A percentile compares a stretch with the other conserved stretches of the same genome.
Conservation (phyloP, 1,140 invertebrate species). For the Drosophila dunni region DNA sequence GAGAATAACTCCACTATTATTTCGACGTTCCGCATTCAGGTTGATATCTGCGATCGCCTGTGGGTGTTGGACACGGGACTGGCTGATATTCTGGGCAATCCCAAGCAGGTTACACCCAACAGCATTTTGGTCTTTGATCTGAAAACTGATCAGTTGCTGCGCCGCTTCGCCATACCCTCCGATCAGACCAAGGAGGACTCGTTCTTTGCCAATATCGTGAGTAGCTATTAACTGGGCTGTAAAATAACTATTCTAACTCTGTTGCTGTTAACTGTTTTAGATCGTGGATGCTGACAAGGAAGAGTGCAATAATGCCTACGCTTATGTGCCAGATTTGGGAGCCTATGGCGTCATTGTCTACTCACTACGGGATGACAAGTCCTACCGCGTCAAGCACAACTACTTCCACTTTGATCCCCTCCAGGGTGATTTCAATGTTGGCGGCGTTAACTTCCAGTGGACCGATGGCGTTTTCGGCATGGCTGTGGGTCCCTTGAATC, state of each 20-base stretch:
- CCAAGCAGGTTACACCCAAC: slow-evolving; percentile 87
- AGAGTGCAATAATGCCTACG: slow-evolving; percentile 90
- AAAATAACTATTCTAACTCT: background rate
- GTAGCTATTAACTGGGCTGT: slow-evolving; percentile 48
- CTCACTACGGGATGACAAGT: slow-evolving; percentile 89
- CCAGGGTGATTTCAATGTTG: slow-evolving; percentile 89
- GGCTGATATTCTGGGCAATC: slow-evolving; percentile 88
- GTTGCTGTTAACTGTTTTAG: slow-evolving; percentile 58
- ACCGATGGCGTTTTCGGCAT: slow-evolving; percentile 90
- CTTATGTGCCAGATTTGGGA: slow-evolving; percentile 90
- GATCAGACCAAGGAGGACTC: slow-evolving; percentile 88
- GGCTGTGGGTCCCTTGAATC: slow-evolving; percentile 87
- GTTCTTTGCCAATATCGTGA: slow-evolving; percentile 90
- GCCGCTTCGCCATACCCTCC: slow-evolving; percentile 88
- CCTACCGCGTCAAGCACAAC: slow-evolving; percentile 91
- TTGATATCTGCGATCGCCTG: slow-evolving; percentile 89
- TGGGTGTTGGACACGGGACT: slow-evolving; percentile 92
- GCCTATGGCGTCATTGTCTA: slow-evolving; percentile 91
- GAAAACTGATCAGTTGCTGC: slow-evolving; percentile 89
- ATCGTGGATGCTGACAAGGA: slow-evolving; percentile 88
- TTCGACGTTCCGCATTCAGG: slow-evolving; percentile 88
- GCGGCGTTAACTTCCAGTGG: slow-evolving; percentile 91
- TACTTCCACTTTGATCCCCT: slow-evolving; percentile 93
- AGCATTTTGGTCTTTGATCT: slow-evolving; percentile 90
- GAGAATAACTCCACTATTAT: slow-evolving; percentile 87